These are phyloP conservation scores for Formica aserva DNA, from an alignment of 2,888 invertebrate genomes.

Conservation along the genomic window DNA sequence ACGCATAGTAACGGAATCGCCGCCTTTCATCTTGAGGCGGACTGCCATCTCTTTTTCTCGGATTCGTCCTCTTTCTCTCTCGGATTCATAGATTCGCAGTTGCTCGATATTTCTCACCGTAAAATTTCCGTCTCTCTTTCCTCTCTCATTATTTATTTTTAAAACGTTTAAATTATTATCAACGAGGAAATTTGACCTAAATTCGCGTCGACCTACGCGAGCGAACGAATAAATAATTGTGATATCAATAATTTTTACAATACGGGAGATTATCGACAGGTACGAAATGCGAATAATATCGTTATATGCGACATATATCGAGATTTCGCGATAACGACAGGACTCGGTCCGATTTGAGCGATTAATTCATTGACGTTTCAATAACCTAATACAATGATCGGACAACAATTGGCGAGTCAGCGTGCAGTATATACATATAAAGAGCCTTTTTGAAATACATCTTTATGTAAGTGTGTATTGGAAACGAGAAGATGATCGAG, in stretches of 20 bases:
- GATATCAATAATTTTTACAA: conserved; percentile 20
- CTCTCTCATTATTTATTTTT: conserved; percentile 20
- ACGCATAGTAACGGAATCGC: conserved; percentile 38
- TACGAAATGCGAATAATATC: not conserved
- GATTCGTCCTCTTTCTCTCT: conserved; percentile 1
- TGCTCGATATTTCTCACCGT: conserved; percentile 7
- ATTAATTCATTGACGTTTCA: conserved; percentile 30
- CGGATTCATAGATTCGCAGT: not conserved
- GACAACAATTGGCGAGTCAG: conserved; percentile 17
- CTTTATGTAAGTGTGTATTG: conserved; percentile 5
- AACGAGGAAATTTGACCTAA: conserved; percentile 38
- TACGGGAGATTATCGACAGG: not conserved
- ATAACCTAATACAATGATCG: conserved; percentile 12
- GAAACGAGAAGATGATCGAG: conserved; percentile 29
- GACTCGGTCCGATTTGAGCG: conserved; percentile 6
- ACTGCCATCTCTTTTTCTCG: conserved; percentile 8
- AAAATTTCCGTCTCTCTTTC: not conserved
- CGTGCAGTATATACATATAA: not conserved
- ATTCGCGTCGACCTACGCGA: conserved; percentile 25
- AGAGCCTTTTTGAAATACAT: conserved; percentile 24
- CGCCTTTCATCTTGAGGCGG: conserved; percentile 11
- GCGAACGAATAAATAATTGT: conserved; percentile 2
- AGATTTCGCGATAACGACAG: not conserved
- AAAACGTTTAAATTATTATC: conserved; percentile 29
- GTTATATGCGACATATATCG: too few relatives aligned